A percentile compares a stretch with the other conserved stretches of the same genome.
phyloP scores from a whole-genome alignment of 2,888 invertebrate genomes.

The Nowickia ferox region DNA sequence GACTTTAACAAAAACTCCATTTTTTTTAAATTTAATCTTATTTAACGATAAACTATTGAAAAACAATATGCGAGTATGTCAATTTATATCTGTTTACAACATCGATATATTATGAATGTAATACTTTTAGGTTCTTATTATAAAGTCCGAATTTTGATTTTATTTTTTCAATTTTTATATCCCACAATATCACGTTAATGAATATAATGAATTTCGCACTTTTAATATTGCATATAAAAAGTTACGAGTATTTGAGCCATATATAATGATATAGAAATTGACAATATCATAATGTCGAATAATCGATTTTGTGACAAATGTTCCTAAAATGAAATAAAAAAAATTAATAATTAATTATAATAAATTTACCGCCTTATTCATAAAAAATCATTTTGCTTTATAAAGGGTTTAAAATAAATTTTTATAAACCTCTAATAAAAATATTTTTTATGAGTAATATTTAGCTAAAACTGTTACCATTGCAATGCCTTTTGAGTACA shows the following conservation, averaged over 20 bases:
- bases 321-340: conserved; percentile 78
- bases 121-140: conserved; percentile 29
- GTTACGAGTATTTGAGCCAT: conserved; percentile 46
- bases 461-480: conserved; percentile 40
- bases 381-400: no score
- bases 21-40: conserved; percentile 63
- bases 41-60: conserved; percentile 2
- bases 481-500: conserved; percentile 52
- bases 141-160: conserved; percentile 7
- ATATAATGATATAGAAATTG: conserved; percentile 77
- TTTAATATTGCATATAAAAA: conserved; percentile 54
- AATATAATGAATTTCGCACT: conserved; percentile 17
- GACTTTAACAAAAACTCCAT: conserved; percentile 83
- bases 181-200: conserved; percentile 33
- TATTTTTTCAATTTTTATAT: conserved; percentile 13
- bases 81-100: conserved; percentile 21
- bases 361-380: not conserved
- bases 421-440: not conserved
- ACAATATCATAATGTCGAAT: conserved; percentile 81
- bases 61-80: conserved; percentile 6
- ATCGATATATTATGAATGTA: conserved; percentile 16
- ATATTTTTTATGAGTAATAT: not conserved
- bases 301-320: conserved; percentile 79
- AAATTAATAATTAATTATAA: conserved; percentile 13
- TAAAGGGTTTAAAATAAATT: not conserved